Evolutionary conservation across 2,888 invertebrate genomes (phyloP), one percentile per base, ranked within the genome.

Genomic region (Griposia aprilina): DNA sequence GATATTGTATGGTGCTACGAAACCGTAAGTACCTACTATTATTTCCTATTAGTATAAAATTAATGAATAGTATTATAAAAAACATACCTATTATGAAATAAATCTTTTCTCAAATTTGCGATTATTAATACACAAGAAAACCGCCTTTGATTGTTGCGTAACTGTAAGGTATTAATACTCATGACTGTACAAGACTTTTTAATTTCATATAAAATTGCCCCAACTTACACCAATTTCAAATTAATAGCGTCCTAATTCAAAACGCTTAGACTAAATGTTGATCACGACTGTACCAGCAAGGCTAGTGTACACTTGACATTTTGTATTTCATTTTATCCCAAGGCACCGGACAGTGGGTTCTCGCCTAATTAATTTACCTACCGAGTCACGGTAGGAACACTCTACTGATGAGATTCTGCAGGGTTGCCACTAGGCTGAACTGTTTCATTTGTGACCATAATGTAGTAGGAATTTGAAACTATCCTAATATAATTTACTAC

Each of bases 331-430:
- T 89, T 87, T 86, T 70, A 80, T 82, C 85, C 78, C 76, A 66
- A 71, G 76, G 36, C 71, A 77, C 70, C 71, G 82, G 83, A 62
- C 84, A 85, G 80, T 82, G 79, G 74, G 85, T 79, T 82, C 84
- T 79, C 78, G 67, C 74, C 88, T 91, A 91, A 91, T 91, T 90
- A 90, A 91, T 90, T 91, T 90, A 90, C 83, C 85, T 87, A 85
- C 85, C 41, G 59, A 66, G 78, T 81, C 78, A 80, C 83, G 73
- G 80, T 50, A 74, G 78, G 80, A 86, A 84, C 87, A 85, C 83
- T 86, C 72, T 36, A 30, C 80, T 86, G 87, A 88, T 88, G 85
- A 87, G 81, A 81, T 81, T 82, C 57, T 76, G 6, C 48, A 81
- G 80, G 80, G 78, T 3, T 82, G 75, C 70, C 69, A 69, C 76